Evolutionary conservation across 2,888 invertebrate species (phyloP).

Genomic region (Pandemis corylana): DNA sequence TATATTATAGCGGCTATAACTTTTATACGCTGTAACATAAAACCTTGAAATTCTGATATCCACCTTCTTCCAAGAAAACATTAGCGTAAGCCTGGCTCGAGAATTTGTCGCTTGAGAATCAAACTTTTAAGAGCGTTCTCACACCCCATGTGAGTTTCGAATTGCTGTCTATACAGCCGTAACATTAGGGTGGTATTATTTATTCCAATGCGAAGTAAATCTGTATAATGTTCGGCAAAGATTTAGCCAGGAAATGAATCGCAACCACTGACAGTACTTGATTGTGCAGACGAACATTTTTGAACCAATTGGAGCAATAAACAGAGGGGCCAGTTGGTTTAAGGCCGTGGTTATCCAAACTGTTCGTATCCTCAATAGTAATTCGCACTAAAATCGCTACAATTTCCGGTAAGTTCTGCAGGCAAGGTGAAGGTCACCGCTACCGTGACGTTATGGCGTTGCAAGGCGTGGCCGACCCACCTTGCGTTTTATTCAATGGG

Average conservation of each 20-base stretch:
- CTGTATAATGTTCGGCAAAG: not conserved
- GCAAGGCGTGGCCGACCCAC: conserved; percentile 63
- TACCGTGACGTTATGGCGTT: conserved; percentile 56
- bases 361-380: conserved; percentile 46
- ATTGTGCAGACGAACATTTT: conserved; percentile 32
- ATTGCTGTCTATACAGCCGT: not conserved
- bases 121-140: not conserved
- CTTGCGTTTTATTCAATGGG: conserved; percentile 57
- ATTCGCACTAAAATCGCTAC: conserved; percentile 49
- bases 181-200: not conserved
- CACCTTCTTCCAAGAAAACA: conserved; percentile 3
- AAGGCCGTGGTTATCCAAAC: conserved; percentile 42
- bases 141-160: not conserved
- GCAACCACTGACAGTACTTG: conserved; percentile 7
- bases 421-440: conserved; percentile 60
- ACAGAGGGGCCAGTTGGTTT: conserved; percentile 34
- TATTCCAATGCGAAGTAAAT: not conserved
- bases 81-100: conserved; percentile 2
- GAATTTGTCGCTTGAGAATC: not conserved
- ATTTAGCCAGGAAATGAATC: conserved; percentile 30
- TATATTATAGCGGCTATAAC: too few relatives aligned
- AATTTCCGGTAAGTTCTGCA: conserved; percentile 50
- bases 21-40: not conserved
- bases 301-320: conserved; percentile 33
- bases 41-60: conserved; percentile 1